Evolutionary conservation across 2,797 vertebrate genomes (phyloP).

Genomic region (Lacerta agilis): DNA sequence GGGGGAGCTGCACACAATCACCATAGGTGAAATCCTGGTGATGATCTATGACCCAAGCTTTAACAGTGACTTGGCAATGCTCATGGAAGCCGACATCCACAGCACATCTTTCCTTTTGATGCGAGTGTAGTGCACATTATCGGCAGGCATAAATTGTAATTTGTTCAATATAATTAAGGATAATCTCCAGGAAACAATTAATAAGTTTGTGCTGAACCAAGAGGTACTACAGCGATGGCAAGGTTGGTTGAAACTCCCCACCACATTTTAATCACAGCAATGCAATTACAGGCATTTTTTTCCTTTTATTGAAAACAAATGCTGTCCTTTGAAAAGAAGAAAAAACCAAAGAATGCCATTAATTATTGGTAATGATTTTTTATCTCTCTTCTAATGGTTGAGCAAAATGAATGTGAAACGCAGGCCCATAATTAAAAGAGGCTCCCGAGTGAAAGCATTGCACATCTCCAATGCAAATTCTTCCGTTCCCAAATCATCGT

Average conservation of each 20-base stretch:
- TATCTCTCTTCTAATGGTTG: conserved; percentile 24
- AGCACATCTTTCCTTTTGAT: conserved; percentile 2
- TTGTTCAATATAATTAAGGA: conserved; percentile 14
- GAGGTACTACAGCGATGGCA: not conserved
- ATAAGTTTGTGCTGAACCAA: conserved; percentile 13
- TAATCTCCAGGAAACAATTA: conserved; percentile 17
- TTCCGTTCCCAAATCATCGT: not conserved
- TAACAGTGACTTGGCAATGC: not conserved
- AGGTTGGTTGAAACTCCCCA: not conserved
- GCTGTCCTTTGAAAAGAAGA: not conserved
- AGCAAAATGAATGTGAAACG: conserved; percentile 23
- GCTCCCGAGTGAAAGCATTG: not conserved
- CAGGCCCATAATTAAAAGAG: conserved; percentile 17
- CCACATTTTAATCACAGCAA: conserved; percentile 5
- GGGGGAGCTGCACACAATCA: no score
- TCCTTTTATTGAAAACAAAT: conserved; percentile 16
- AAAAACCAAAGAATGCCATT: conserved; percentile 17
- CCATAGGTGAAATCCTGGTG: not conserved
- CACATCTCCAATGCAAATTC: conserved; percentile 1
- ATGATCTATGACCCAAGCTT: not conserved
- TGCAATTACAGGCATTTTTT: conserved; percentile 13
- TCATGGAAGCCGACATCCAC: not conserved
- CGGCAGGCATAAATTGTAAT: not conserved
- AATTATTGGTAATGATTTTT: conserved; percentile 32
- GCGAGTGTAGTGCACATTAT: not conserved